These are phyloP conservation scores for Camptogramma bilineatum DNA, from an alignment of 2,888 invertebrate species.

Conservation along the genomic window DNA sequence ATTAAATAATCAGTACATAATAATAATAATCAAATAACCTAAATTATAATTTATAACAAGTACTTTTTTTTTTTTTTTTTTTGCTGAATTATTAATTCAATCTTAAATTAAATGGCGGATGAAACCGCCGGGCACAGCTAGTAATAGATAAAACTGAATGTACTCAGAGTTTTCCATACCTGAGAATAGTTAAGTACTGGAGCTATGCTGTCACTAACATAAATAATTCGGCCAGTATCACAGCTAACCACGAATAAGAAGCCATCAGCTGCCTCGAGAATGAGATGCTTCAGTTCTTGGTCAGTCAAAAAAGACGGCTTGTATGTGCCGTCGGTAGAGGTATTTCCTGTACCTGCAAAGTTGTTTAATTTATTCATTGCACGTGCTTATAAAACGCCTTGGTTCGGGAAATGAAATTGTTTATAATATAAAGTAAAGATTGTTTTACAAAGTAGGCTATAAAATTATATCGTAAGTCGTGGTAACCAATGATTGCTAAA, in stretches of 20 bases:
- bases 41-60: too few relatives aligned
- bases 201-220: constrained; percentile 99
- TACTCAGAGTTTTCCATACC: constrained; percentile 71
- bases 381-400: constrained; percentile 10
- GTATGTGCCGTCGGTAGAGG: constrained; percentile 98
- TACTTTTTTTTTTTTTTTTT: too few relatives aligned
- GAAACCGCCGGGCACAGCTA: too few relatives aligned
- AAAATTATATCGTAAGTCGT: constrained; percentile 9
- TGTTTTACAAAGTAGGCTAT: constrained; percentile 12
- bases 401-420: neutral
- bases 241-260: constrained; percentile 98
- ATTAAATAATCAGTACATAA: neutral
- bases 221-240: constrained; percentile 98
- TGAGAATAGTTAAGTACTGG: constrained; percentile 99
- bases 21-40: neutral
- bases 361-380: constrained; percentile 16
- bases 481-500: constrained; percentile 10
- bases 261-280: constrained; percentile 99
- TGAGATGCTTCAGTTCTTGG: constrained; percentile 99
- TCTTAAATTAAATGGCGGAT: too few relatives aligned
- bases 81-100: neutral
- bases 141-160: neutral
- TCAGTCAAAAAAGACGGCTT: constrained; percentile 99
- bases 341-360: constrained; percentile 94
- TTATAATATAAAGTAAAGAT: neutral